Evolutionary conservation across 2,888 invertebrate species (phyloP).

Genomic region (Tachina fera): DNA sequence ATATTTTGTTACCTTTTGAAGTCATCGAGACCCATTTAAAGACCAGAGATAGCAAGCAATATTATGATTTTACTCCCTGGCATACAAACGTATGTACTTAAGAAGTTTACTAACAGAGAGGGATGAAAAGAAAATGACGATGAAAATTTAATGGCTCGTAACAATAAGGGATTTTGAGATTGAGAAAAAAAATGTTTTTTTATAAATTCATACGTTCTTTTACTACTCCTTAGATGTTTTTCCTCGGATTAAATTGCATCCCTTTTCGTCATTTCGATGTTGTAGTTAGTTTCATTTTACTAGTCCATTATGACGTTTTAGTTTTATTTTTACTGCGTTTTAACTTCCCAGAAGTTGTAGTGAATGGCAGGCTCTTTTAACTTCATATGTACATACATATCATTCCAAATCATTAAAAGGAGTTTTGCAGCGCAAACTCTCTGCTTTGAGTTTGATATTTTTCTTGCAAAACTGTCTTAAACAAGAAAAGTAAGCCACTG

Average conservation of each 20-base stretch:
- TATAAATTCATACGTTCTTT: slow-evolving; percentile 9
- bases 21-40: neutral
- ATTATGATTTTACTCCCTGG: neutral
- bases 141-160: slow-evolving; percentile 49
- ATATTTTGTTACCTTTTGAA: slow-evolving; percentile 24
- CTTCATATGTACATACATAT: neutral
- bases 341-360: slow-evolving; percentile 29
- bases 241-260: slow-evolving; percentile 43
- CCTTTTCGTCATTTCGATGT: slow-evolving; percentile 8
- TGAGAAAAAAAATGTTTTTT: neutral
- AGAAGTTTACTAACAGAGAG: slow-evolving; percentile 21
- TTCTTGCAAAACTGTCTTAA: slow-evolving; percentile 23
- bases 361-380: neutral
- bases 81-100: neutral
- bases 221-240: neutral
- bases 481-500: neutral
- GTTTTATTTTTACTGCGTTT: slow-evolving; percentile 59
- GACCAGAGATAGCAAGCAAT: neutral
- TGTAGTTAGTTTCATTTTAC: slow-evolving; percentile 1
- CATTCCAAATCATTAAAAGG: slow-evolving; percentile 9
- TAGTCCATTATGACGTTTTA: slow-evolving; percentile 44
- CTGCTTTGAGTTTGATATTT: neutral
- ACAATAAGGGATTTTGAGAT: slow-evolving; percentile 45
- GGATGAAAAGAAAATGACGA: slow-evolving; percentile 36
- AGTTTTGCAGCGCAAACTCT: slow-evolving; percentile 40